Evolutionary conservation across 2,113 vertebrate species (phyloP).

Genomic region (Electrona antarctica): DNA sequence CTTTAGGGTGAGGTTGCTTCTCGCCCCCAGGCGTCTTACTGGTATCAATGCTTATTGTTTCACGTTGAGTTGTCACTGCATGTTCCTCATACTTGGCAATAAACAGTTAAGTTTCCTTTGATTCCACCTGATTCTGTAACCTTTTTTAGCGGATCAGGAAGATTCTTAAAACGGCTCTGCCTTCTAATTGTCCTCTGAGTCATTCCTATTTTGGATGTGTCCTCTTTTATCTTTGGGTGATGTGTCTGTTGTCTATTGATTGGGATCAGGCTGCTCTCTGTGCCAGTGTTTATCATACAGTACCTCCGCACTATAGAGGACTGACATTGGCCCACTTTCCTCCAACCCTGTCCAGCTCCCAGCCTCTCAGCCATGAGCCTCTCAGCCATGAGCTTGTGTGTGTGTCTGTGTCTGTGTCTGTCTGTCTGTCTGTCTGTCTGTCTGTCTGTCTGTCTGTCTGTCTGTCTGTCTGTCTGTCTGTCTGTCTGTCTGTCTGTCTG

Average conservation of each 20-base stretch:
- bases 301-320: constrained; percentile 1
- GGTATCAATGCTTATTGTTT: too few species aligned
- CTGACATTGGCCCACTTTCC: constrained; percentile 28
- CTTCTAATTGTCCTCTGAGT: constrained; percentile 4
- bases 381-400: too few species aligned
- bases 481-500: background rate
- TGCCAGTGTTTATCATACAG: constrained; percentile 12
- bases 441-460: too few species aligned
- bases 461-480: background rate
- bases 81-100: too few species aligned
- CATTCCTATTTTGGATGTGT: constrained; percentile 4
- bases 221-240: constrained; percentile 1
- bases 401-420: background rate
- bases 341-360: background rate
- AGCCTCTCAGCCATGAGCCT: constrained; percentile 29
- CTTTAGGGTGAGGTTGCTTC: too few species aligned
- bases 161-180: constrained; percentile 6
- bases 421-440: too few species aligned
- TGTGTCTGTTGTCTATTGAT: constrained; percentile 17
- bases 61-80: too few species aligned
- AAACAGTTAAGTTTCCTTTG: too few species aligned
- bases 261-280: constrained; percentile 1
- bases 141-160: background rate
- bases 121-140: background rate
- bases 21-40: too few species aligned